A percentile compares a stretch with the other conserved stretches of the same genome.
These are phyloP conservation scores for Poeciliopsis retropinna DNA, from an alignment of 2,113 vertebrate species.

Conservation along the genomic window DNA sequence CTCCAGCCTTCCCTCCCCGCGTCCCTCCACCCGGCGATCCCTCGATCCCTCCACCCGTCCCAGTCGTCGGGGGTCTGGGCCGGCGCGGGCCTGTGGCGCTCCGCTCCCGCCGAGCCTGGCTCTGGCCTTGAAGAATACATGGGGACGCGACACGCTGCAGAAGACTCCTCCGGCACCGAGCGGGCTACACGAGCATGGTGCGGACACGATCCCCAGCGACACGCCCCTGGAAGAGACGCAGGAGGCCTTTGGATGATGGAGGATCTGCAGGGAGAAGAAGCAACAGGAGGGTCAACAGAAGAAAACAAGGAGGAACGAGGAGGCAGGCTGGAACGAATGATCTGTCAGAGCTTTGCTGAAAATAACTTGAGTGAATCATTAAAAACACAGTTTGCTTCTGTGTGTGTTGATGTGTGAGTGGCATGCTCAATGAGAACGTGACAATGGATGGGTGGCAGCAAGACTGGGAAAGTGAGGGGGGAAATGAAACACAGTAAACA, in stretches of 20 bases:
- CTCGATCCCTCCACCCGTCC: constrained; percentile 67
- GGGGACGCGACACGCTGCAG: background rate
- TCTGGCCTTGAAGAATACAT: constrained; percentile 22
- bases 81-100: constrained; percentile 83
- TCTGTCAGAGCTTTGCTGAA: constrained; percentile 22
- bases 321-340: background rate
- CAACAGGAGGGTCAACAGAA: constrained; percentile 41
- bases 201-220: constrained; percentile 23
- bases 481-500: constrained; percentile 20
- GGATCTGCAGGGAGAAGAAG: constrained; percentile 44
- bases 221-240: constrained; percentile 25
- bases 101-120: constrained; percentile 86
- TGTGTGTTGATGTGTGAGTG: constrained; percentile 38
- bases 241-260: constrained; percentile 51
- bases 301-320: background rate
- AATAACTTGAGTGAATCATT: constrained; percentile 35
- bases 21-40: constrained; percentile 60
- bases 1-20: constrained; percentile 66
- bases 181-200: constrained; percentile 52
- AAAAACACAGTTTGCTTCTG: constrained; percentile 5
- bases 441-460: constrained; percentile 44
- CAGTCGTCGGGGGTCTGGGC: constrained; percentile 79
- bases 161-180: constrained; percentile 1
- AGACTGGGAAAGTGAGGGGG: constrained; percentile 40
- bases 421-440: constrained; percentile 55